phyloP scores from a whole-genome alignment of 1,140 invertebrate genomes.

The Sitodiplosis mosellana region DNA sequence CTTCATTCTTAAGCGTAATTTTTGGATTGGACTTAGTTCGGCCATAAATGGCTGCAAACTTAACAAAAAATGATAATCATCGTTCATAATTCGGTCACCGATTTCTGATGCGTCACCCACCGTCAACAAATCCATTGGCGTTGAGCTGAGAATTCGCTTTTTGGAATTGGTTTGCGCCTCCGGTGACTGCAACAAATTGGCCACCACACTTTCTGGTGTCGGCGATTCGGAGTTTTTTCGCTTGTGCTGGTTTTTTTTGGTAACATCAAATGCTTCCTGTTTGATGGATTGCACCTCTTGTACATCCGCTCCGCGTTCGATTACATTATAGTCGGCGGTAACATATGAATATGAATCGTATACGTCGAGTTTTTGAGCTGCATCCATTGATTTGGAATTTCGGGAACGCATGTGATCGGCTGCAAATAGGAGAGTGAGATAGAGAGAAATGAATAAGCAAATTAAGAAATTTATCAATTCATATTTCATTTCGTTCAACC shows the following conservation, averaged over 20 bases:
- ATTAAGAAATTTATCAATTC: neutral
- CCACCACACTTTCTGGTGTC: too few relatives aligned
- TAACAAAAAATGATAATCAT: constrained; percentile 24
- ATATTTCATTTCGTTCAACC: neutral
- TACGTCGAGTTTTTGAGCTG: too few relatives aligned
- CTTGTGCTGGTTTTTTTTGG: too few relatives aligned
- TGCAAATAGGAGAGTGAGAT: constrained; percentile 3
- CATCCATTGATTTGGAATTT: too few relatives aligned
- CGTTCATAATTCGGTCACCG: constrained; percentile 11
- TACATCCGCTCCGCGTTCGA: too few relatives aligned
- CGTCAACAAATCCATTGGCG: neutral
- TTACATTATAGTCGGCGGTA: too few relatives aligned
- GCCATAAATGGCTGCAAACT: constrained; percentile 24
- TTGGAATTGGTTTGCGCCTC: too few relatives aligned
- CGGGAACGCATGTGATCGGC: constrained; percentile 24
- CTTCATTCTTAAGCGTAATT: constrained; percentile 22
- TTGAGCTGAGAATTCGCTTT: neutral
- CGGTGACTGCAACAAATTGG: too few relatives aligned
- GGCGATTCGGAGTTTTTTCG: too few relatives aligned
- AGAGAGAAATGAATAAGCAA: neutral
- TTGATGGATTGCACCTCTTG: too few relatives aligned
- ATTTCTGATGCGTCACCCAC: neutral
- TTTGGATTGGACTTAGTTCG: constrained; percentile 20
- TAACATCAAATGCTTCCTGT: too few relatives aligned
- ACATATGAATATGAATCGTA: too few relatives aligned